Conservation (phyloP, 2,888 invertebrate genomes). For the Polylopha cassiicola region DNA sequence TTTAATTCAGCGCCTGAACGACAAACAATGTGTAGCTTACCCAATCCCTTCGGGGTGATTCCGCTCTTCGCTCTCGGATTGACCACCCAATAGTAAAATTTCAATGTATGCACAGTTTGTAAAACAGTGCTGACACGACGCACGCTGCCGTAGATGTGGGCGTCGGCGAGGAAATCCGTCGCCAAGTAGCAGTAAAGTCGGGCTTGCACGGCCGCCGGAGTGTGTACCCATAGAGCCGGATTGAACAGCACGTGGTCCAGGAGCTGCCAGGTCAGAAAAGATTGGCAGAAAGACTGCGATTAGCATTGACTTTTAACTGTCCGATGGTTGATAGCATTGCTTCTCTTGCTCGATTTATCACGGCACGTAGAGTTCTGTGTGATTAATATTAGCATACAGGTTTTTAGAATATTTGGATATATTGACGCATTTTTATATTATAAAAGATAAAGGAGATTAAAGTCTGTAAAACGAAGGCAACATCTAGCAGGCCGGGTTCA, state of each 20-base stretch:
- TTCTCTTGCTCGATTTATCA: constrained; percentile 54
- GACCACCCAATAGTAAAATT: constrained; percentile 99
- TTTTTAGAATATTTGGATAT: no score
- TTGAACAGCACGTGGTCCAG: constrained; percentile 99
- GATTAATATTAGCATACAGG: not conserved
- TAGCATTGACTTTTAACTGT: constrained; percentile 74
- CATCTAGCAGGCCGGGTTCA: no score
- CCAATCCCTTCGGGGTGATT: constrained; percentile 95
- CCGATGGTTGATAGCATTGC: constrained; percentile 68
- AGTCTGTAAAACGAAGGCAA: no score
- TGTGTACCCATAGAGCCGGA: constrained; percentile 99
- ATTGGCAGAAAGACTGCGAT: constrained; percentile 93
- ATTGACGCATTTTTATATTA: no score
- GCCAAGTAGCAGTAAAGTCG: constrained; percentile 98
- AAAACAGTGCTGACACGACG: constrained; percentile 97
- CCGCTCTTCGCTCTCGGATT: constrained; percentile 97
- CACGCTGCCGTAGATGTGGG: constrained; percentile 98
- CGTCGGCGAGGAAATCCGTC: constrained; percentile 98
- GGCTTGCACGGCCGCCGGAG: constrained; percentile 96
- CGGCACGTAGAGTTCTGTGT: constrained; percentile 7
- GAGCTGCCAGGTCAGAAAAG: constrained; percentile 95
- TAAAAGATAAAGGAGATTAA: no score
- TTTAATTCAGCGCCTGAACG: no score
- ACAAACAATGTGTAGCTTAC: constrained; percentile 77
- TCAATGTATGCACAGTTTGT: constrained; percentile 98